phyloP scores from a whole-genome alignment of 2,888 invertebrate species.

The Spisula subtruncata region DNA sequence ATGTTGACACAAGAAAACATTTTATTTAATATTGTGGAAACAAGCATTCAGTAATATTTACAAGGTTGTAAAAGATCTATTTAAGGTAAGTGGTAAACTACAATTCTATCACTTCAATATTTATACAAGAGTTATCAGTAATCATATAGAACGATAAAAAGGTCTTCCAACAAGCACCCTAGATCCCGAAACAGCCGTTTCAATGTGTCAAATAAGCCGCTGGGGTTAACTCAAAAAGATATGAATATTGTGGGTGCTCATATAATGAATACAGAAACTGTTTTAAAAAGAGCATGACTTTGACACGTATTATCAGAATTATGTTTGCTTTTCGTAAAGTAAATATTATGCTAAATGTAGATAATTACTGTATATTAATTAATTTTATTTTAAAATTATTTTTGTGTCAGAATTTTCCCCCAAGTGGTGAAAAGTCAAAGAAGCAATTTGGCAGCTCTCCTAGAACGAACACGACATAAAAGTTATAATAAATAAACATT shows the following conservation, averaged over 20 bases:
- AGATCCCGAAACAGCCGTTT: conserved; percentile 15
- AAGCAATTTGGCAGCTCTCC: background rate
- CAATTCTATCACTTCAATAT: conserved; percentile 33
- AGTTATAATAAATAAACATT: background rate
- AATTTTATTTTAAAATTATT: conserved; percentile 7
- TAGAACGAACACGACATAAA: background rate
- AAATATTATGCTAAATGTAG: conserved; percentile 24
- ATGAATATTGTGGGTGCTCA: background rate
- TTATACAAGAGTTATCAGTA: conserved; percentile 33
- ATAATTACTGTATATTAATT: conserved; percentile 29
- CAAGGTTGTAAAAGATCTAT: conserved; percentile 43
- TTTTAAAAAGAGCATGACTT: background rate
- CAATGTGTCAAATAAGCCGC: conserved; percentile 29
- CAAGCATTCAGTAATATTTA: conserved; percentile 38
- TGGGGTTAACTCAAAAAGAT: conserved; percentile 19
- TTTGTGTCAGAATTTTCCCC: background rate
- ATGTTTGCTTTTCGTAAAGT: conserved; percentile 31
- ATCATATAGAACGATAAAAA: conserved; percentile 34
- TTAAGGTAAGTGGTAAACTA: conserved; percentile 39
- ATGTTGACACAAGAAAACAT: background rate
- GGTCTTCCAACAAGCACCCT: background rate
- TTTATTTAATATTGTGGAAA: conserved; percentile 38
- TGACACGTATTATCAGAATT: conserved; percentile 34
- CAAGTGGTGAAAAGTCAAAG: background rate
- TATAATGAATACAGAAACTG: background rate